These are phyloP conservation scores for Drosophila melanica DNA, from an alignment of 1,140 invertebrate genomes.

Conservation along the genomic window DNA sequence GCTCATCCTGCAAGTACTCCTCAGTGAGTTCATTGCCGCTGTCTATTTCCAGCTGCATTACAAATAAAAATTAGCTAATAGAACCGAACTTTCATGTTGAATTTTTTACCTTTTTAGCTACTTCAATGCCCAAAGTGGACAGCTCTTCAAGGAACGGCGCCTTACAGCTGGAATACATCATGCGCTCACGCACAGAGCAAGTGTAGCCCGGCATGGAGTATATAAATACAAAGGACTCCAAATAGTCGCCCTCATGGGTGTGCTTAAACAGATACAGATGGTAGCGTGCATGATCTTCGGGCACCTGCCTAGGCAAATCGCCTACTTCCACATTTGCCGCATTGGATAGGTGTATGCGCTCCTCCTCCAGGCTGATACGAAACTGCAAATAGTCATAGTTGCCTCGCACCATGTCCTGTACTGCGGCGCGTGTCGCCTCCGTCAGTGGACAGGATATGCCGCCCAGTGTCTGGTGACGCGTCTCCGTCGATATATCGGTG, in stretches of 20 bases:
- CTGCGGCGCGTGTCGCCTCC: slow-evolving; percentile 90
- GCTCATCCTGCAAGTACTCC: slow-evolving; percentile 94
- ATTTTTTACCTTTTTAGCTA: slow-evolving; percentile 91
- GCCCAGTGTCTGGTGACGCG: slow-evolving; percentile 95
- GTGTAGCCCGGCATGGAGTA: slow-evolving; percentile 98
- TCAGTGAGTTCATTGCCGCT: slow-evolving; percentile 94
- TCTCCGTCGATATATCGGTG: slow-evolving; percentile 92
- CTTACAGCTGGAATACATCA: slow-evolving; percentile 99
- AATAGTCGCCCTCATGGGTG: slow-evolving; percentile 95
- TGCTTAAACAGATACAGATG: slow-evolving; percentile 96
- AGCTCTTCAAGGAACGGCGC: slow-evolving; percentile 92
- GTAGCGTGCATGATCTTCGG: slow-evolving; percentile 93
- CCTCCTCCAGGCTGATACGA: slow-evolving; percentile 87
- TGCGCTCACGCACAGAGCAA: slow-evolving; percentile 97
- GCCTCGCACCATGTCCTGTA: slow-evolving; percentile 88
- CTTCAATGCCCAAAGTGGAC: slow-evolving; percentile 89
- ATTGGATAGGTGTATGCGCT: slow-evolving; percentile 86
- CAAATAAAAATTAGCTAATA: slow-evolving; percentile 13
- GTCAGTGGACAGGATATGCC: slow-evolving; percentile 97
- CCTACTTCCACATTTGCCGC: slow-evolving; percentile 86
- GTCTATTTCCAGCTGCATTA: slow-evolving; percentile 94
- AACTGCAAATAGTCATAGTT: slow-evolving; percentile 91
- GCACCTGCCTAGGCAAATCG: slow-evolving; percentile 90
- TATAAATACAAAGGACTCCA: slow-evolving; percentile 96
- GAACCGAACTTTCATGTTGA: not conserved